Percentiles rank a stretch among this genome's conserved stretches.
These are phyloP conservation scores for Branchinecta lindahli DNA, from an alignment of 1,140 invertebrate species.

Conservation along the genomic window DNA sequence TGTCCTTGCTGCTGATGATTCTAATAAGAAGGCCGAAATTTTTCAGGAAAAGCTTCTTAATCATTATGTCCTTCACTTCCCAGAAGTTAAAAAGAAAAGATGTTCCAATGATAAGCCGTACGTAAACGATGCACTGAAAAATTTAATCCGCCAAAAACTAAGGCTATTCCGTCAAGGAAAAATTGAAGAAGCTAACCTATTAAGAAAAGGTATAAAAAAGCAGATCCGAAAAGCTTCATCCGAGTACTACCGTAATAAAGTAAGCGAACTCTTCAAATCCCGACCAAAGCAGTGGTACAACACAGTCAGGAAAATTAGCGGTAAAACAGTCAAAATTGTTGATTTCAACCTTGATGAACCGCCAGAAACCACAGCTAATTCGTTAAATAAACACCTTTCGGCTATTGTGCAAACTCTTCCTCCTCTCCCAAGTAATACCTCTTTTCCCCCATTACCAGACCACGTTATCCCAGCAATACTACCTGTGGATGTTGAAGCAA, in stretches of 20 bases:
- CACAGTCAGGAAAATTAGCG: neutral
- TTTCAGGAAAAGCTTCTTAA: neutral
- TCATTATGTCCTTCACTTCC: neutral
- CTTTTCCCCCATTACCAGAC: neutral
- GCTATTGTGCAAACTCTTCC: slow-evolving; percentile 1
- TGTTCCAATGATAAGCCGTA: slow-evolving; percentile 6
- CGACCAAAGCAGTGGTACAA: slow-evolving; percentile 6
- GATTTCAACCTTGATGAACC: neutral
- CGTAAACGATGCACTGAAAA: neutral
- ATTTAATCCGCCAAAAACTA: neutral
- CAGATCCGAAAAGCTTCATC: neutral
- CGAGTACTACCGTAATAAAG: neutral
- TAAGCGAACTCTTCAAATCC: slow-evolving; percentile 2
- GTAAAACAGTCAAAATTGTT: neutral
- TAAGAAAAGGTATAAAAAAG: neutral
- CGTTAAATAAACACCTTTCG: neutral
- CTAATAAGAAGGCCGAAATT: neutral
- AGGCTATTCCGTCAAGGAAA: slow-evolving; percentile 6
- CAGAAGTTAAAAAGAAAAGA: slow-evolving; percentile 6
- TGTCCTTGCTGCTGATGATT: slow-evolving; percentile 2
- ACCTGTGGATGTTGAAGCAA: no score
- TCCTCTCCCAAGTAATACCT: neutral
- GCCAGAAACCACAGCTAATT: neutral
- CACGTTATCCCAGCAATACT: no score
- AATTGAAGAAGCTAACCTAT: slow-evolving; percentile 9